phyloP scores from a whole-genome alignment of 2,797 vertebrate species.

The Sciaenops ocellatus region DNA sequence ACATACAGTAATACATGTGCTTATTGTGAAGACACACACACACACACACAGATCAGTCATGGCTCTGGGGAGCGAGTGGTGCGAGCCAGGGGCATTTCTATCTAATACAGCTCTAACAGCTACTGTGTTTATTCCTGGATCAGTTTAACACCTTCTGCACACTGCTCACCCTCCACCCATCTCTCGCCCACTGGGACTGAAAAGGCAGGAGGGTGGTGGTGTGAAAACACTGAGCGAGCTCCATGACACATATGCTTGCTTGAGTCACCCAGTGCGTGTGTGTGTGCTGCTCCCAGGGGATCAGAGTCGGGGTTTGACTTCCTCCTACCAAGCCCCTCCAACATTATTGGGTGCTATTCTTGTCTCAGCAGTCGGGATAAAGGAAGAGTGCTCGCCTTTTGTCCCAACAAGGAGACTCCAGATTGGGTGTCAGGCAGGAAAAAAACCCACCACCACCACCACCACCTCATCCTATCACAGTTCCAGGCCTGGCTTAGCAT shows the following conservation, averaged over 20 bases:
- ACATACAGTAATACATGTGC: neutral
- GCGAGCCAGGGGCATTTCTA: constrained; percentile 63
- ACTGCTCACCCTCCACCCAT: constrained; percentile 37
- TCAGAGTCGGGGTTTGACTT: constrained; percentile 35
- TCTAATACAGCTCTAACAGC: constrained; percentile 67
- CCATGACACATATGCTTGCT: constrained; percentile 42
- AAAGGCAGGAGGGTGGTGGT: constrained; percentile 42
- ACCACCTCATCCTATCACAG: neutral
- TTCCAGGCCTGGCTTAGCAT: constrained; percentile 17
- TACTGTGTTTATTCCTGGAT: constrained; percentile 68
- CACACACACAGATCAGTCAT: constrained; percentile 36
- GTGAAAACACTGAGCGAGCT: constrained; percentile 52
- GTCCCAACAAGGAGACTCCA: constrained; percentile 20
- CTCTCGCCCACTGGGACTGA: constrained; percentile 36
- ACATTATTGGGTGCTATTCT: constrained; percentile 45
- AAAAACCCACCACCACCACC: neutral
- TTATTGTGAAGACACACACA: constrained; percentile 6
- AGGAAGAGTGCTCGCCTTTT: constrained; percentile 21
- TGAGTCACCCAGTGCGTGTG: constrained; percentile 12
- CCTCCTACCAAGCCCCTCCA: constrained; percentile 28
- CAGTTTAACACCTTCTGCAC: constrained; percentile 63
- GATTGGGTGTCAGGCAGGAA: constrained; percentile 29
- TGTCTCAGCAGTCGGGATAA: constrained; percentile 37
- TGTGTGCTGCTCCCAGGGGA: constrained; percentile 16
- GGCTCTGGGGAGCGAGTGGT: constrained; percentile 53